phyloP scores from a whole-genome alignment of 2,797 vertebrate genomes.

The Spinibarbus caldwelli region DNA sequence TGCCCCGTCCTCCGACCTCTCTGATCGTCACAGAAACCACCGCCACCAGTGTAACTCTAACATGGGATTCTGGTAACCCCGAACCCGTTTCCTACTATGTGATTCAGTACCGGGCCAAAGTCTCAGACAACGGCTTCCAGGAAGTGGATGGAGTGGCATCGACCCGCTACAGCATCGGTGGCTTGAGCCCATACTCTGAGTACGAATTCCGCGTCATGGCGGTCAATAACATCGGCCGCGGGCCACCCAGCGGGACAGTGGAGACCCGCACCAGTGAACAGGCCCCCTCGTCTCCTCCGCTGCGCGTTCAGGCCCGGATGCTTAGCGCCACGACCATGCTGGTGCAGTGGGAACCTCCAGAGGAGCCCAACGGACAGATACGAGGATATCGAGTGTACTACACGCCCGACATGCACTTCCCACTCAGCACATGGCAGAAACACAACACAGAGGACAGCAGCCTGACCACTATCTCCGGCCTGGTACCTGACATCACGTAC shows the following conservation, averaged over 20 bases:
- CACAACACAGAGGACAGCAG: constrained; percentile 90
- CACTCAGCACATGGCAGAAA: constrained; percentile 88
- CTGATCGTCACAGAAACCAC: constrained; percentile 94
- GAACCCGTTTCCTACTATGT: constrained; percentile 94
- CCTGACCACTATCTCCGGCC: constrained; percentile 88
- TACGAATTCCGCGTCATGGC: constrained; percentile 92
- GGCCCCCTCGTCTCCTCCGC: constrained; percentile 91
- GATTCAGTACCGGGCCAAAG: constrained; percentile 90
- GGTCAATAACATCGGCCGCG: constrained; percentile 94
- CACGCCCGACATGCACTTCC: constrained; percentile 78
- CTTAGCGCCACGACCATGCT: constrained; percentile 92
- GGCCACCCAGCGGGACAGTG: constrained; percentile 84
- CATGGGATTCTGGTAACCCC: constrained; percentile 95
- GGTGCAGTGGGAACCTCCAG: constrained; percentile 94
- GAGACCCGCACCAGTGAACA: constrained; percentile 93
- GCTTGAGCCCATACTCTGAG: constrained; percentile 93
- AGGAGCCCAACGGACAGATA: constrained; percentile 94
- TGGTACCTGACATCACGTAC: constrained; percentile 90
- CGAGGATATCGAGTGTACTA: constrained; percentile 93
- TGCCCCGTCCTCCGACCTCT: constrained; percentile 89
- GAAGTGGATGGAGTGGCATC: constrained; percentile 96
- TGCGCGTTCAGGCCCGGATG: constrained; percentile 91
- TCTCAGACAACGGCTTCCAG: constrained; percentile 87
- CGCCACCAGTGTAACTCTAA: constrained; percentile 95
- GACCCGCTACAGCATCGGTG: constrained; percentile 96